Evolutionary conservation across 1,140 invertebrate species (phyloP).

Genomic region (Drosophila burlai): DNA sequence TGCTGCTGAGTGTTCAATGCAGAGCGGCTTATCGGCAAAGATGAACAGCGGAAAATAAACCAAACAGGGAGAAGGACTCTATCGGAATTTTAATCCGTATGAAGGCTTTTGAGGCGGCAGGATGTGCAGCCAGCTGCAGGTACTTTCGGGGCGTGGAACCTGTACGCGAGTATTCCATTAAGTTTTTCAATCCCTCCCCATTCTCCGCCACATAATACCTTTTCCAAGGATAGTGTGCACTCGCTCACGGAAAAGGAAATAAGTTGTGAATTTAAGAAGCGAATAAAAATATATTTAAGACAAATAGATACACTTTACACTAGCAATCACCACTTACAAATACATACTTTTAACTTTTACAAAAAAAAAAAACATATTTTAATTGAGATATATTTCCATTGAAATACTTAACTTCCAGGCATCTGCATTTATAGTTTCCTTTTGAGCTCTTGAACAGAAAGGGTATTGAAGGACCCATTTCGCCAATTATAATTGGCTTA

Average conservation of each 20-base stretch:
- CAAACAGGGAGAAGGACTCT: constrained; percentile 19
- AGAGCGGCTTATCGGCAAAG: constrained; percentile 33
- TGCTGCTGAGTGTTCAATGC: constrained; percentile 17
- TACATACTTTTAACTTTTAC: no score
- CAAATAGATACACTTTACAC: no score
- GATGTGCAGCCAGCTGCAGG: constrained; percentile 45
- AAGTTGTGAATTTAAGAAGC: neutral
- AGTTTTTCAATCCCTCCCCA: constrained; percentile 7
- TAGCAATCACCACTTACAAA: no score
- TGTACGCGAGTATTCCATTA: constrained; percentile 57
- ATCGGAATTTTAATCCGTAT: constrained; percentile 45
- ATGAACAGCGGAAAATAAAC: constrained; percentile 14
- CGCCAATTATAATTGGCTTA: neutral
- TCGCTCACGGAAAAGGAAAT: neutral
- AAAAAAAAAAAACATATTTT: no score
- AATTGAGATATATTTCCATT: neutral
- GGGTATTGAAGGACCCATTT: constrained; percentile 19
- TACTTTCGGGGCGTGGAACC: constrained; percentile 31
- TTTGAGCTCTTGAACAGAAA: neutral
- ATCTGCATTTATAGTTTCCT: neutral
- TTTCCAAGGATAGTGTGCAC: neutral
- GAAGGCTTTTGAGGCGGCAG: constrained; percentile 8
- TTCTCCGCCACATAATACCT: neutral
- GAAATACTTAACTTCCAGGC: neutral
- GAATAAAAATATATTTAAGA: no score